These are phyloP conservation scores for Cryptotermes secundus DNA, from an alignment of 1,140 invertebrate species.

Conservation along the genomic window DNA sequence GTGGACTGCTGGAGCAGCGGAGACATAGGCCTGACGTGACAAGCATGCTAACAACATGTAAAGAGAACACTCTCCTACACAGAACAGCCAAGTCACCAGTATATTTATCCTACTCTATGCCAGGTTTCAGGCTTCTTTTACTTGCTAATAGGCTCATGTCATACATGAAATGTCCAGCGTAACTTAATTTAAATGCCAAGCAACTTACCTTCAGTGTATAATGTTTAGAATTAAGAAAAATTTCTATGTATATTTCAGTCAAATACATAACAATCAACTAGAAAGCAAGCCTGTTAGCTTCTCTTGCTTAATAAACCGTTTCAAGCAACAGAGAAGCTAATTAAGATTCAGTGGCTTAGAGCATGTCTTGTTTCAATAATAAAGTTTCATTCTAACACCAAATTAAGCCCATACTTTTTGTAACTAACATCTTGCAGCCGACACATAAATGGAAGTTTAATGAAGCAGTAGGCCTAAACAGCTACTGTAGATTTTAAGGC, in stretches of 20 bases:
- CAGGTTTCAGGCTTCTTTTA: not conserved
- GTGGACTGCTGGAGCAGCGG: not conserved
- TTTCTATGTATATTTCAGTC: not conserved
- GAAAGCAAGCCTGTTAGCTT: not conserved
- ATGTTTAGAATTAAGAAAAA: not conserved
- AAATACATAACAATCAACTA: not conserved
- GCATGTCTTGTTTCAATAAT: no score
- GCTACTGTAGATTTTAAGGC: no score
- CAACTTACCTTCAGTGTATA: not conserved
- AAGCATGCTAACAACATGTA: slow-evolving; percentile 22
- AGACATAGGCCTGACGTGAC: slow-evolving; percentile 21
- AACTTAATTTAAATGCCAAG: not conserved
- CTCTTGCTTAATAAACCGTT: not conserved
- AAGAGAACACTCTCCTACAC: not conserved
- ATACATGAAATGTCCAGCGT: not conserved
- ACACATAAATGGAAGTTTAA: no score
- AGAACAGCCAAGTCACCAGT: not conserved
- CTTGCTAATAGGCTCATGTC: not conserved
- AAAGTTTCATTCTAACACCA: no score
- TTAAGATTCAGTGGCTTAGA: no score
- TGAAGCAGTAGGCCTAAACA: no score
- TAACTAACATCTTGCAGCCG: not conserved
- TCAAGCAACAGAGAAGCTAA: not conserved
- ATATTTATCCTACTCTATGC: not conserved
- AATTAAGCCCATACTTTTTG: no score